A percentile compares a stretch with the other conserved stretches of the same genome.
Conservation (phyloP, 2,113 vertebrate genomes). For the Cebidichthys violaceus region DNA sequence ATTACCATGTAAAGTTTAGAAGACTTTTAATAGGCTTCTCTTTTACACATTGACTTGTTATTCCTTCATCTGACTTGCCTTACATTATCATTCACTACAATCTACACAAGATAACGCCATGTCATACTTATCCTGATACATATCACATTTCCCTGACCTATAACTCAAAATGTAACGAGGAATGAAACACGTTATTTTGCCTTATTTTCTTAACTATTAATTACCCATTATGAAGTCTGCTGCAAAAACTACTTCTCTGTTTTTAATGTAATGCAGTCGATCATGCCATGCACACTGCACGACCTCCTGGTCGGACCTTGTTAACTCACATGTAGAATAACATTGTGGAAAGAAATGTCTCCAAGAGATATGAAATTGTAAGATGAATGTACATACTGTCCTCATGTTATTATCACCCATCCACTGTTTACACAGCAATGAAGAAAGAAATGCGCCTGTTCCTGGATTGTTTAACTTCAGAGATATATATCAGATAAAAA, state of each 20-base stretch:
- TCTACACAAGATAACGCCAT: background rate
- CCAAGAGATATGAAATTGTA: constrained; percentile 74
- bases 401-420: constrained; percentile 48
- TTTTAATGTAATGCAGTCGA: constrained; percentile 48
- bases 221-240: constrained; percentile 57
- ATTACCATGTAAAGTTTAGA: background rate
- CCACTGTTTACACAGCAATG: constrained; percentile 55
- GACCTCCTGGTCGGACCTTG: constrained; percentile 21
- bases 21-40: background rate
- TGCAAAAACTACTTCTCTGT: constrained; percentile 62
- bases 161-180: constrained; percentile 47
- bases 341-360: constrained; percentile 75
- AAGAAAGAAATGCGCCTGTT: constrained; percentile 60
- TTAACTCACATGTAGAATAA: constrained; percentile 60
- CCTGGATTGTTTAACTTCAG: constrained; percentile 74
- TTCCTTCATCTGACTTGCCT: constrained; percentile 25
- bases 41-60: constrained; percentile 4
- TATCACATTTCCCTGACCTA: constrained; percentile 32
- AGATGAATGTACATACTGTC: constrained; percentile 78
- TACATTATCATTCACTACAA: constrained; percentile 26
- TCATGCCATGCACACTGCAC: constrained; percentile 57
- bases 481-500: constrained; percentile 71
- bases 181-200: constrained; percentile 75
- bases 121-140: background rate
- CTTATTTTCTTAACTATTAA: constrained; percentile 73